Base-by-base conservation (phyloP, 2,888 invertebrate genomes). In the Hemistola chrysoprasaria region DNA sequence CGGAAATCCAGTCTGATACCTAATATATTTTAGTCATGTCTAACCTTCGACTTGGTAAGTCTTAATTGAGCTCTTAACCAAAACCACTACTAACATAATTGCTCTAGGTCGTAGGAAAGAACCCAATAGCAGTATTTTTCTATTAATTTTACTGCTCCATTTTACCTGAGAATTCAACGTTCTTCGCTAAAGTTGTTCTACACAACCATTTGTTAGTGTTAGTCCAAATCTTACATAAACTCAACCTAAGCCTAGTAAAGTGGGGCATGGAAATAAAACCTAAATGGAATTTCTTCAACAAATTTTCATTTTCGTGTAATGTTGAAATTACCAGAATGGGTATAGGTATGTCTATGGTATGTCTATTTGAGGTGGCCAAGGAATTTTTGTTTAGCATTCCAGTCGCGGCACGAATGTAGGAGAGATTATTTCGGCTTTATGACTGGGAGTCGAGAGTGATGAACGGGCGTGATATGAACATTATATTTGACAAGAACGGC, bases 371-470 rank as follows among this genome's bases (percentile, higher is more conserved):
- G 22, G 33, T 24, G 22, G 54, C 62, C 16, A 16, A 32, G 39
- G 62, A 56, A 72, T 74, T 71, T 76, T 79, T 73, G 75, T 78
- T 78, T 77, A 71, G 61, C 66, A 70, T 71, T 68, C 67, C 56
- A 44, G 40, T 48, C 59, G 59, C 58, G 61, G 48, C 55, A 50
- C 56, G 59, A 69, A 68, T 71, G 61, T 71, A 75, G 69, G 70
- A 70, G 62, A 48, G 55, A 64, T 65, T 63, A 68, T 65, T 30
- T 27, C n/a, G 32, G 24, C 3, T 30, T 25, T 34, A 38, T 33
- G 29, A 29, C 43, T 10, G 11, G 10, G 23, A 37, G 27, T 37
- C 16, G 2, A 16, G 37, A 42, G n/a, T 37, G 32, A 37, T 28
- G 33, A 21, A 9, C 11, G 21, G 22, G 7, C 25, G 25, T 16